Base-by-base conservation (phyloP, 2,888 invertebrate genomes). In the Platycnemis pennipes region DNA sequence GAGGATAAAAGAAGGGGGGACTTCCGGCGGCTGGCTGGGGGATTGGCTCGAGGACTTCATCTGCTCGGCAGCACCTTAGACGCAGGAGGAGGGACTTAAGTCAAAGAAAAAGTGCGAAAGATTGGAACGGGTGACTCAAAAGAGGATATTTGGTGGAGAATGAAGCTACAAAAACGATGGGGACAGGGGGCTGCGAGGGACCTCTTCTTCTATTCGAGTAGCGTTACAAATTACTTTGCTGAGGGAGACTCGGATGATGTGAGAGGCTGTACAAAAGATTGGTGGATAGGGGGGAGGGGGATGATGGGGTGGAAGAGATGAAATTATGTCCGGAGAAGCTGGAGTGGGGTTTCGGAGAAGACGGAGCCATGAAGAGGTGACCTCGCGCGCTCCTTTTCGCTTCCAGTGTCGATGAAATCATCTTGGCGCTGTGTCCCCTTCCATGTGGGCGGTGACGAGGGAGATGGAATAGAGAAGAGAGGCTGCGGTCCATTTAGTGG, bases 141-240 rank as follows among this genome's bases (percentile, higher is more conserved):
- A 91, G 91, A 63, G 44, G 91, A 91, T 63, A 91, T 91, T 91
- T 63, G 89, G 91, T 63, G 91, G 63, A 44, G 91, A 89, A 89
- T 53, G 89, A 63, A 91, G 91, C 44, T 56, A 56, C 42, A 42
- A 63, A 44, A 8, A 44, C 63, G 56, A 56, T 37, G 53, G 56
- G 26, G 56, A 63, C 42, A 42, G 42, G 56, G 42, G 89, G 16
- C n/a, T 3, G 16, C 49, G 53, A 88, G 46, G 88, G 31, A 88
- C 26, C 5, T 63, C 77, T 77, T 77, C 37, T 37, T 77, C 45
- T 87, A 91, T 91, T 63, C 69, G 91, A 91, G 91, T 91, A 91
- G 63, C 91, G 91, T 91, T 91, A 91, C 91, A 91, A 91, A 91
- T 69, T 91, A 91, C 91, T 91, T 91, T 26, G 63, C 63, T 26